Percentiles rank a stretch among this genome's conserved stretches.
Evolutionary conservation across 2,113 vertebrate genomes (phyloP).

Genomic region (Porphyrio hochstetteri): DNA sequence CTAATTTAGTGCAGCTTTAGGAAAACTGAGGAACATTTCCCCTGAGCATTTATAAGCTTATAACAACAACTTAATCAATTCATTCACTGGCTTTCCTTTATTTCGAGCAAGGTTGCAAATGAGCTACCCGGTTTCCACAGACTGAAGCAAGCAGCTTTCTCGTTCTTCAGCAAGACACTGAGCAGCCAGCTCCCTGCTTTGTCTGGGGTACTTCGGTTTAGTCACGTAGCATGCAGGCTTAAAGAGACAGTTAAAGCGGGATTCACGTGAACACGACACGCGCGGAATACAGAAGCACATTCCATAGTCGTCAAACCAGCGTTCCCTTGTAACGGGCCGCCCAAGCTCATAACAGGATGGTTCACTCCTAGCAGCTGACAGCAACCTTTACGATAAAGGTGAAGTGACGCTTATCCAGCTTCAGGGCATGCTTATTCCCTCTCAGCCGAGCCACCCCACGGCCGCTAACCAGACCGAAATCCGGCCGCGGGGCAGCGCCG

Average conservation of each 20-base stretch:
- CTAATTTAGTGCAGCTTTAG: background rate
- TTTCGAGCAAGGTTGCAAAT: background rate
- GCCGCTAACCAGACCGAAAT: accelerated
- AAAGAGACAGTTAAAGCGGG: accelerated
- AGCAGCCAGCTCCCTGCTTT: accelerated
- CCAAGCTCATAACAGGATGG: accelerated
- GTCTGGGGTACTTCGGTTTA: accelerated
- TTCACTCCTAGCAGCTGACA: accelerated
- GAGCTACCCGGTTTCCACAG: accelerated
- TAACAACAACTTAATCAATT: accelerated
- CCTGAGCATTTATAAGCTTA: accelerated
- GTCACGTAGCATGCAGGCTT: accelerated
- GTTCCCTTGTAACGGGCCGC: accelerated
- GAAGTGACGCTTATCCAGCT: accelerated
- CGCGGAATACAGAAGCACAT: accelerated
- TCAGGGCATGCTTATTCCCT: accelerated
- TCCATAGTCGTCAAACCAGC: accelerated
- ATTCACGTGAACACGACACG: accelerated
- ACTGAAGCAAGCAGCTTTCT: accelerated
- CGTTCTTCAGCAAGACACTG: accelerated
- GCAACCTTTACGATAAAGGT: accelerated
- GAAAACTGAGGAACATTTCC: accelerated
- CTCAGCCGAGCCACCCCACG: accelerated
- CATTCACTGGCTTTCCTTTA: background rate
- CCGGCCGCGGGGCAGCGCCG: accelerated